Evolutionary conservation across 2,888 invertebrate species (phyloP), one percentile per base, ranked within the genome.

Genomic region (Rhodophaea formosa): DNA sequence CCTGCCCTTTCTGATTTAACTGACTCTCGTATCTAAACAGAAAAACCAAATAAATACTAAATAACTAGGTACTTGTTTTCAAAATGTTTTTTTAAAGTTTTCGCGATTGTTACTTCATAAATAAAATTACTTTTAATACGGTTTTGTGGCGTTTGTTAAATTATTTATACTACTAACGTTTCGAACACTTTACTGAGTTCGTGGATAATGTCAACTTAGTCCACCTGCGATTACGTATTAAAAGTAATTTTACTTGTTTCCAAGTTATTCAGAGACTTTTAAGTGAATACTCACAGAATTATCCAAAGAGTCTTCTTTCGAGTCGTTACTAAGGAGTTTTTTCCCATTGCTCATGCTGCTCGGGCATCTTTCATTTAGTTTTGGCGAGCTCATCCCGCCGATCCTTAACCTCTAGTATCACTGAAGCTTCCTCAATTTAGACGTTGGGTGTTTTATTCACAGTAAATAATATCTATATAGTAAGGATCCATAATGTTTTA

Each of bases 281-380:
- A 23, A 5, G 5, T 23, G 23, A 23, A 2, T 66, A 87, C 88
- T 88, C 69, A 91, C 90, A 49, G 89, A 88, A 66, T 86, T 90
- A 49, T 90, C 90, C 23, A 89, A 70, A 1, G 89, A 90, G 54
- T 91, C 88, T 60, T 89, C 89, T 62, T 88, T 88, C 1, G 78
- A 78, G 30, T 90, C 90, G 59, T 75, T 77, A 70, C 66, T 81
- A 7, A 87, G 74, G 17, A 77, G 77, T 71, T 87, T 88, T 61
- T 84, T 86, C 51, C 85, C 80, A 60, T 84, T 88, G 72, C 86
- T 86, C 75, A 87, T 73, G 51, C 78, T 83, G 70, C 86, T 88
- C 17, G 79, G 73, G 63, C 89, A 88, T 73, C 86, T 74, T 68
- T 88, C 89, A 65, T 79, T 86, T 16, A 88, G 71, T 67, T 89